These are phyloP conservation scores for Elachura formosa DNA, from an alignment of 2,113 vertebrate genomes.

Conservation along the genomic window DNA sequence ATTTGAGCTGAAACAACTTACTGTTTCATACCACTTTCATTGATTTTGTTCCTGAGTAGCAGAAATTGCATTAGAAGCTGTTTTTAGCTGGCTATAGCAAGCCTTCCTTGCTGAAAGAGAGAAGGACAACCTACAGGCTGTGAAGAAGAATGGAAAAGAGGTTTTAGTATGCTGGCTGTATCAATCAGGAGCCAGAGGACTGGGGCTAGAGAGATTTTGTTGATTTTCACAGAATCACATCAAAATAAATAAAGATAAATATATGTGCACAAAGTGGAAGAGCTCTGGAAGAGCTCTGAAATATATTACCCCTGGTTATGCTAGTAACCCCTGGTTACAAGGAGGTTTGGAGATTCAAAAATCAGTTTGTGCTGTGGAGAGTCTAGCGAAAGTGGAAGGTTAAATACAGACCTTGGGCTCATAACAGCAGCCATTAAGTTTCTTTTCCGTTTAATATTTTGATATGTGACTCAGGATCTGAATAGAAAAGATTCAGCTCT, in stretches of 20 bases:
- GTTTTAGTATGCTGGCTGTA: not conserved
- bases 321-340: not conserved
- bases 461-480: not conserved
- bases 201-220: not conserved
- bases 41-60: not conserved
- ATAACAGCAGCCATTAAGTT: rapidly evolving
- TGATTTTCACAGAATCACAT: not conserved
- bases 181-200: not conserved
- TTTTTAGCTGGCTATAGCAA: not conserved
- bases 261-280: not conserved
- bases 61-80: not conserved
- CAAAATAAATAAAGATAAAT: not conserved
- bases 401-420: not conserved
- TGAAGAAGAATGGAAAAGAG: not conserved
- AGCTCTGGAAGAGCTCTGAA: not conserved
- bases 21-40: not conserved
- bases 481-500: not conserved
- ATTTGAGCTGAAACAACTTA: not conserved
- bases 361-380: not conserved
- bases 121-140: not conserved
- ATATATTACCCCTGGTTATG: not conserved
- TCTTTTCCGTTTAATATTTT: not conserved
- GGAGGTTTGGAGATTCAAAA: not conserved
- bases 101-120: not conserved
- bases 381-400: not conserved